Evolutionary conservation across 2,113 vertebrate species (phyloP).

Genomic region (Albula glossodonta): DNA sequence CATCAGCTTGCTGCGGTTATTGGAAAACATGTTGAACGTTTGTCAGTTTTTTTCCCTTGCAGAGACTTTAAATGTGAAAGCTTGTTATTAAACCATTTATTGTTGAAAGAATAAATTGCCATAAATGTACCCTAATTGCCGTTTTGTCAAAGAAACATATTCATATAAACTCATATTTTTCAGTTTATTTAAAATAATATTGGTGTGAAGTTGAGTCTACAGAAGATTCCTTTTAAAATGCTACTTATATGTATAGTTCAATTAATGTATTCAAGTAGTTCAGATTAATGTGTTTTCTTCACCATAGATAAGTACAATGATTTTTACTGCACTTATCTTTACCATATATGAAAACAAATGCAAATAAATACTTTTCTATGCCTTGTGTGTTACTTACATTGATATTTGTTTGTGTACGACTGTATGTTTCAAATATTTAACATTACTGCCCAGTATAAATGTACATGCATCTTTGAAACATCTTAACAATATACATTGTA

Average conservation of each 20-base stretch:
- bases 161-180: conserved; percentile 15
- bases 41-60: conserved; percentile 9
- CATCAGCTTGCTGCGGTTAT: not conserved
- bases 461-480: too few relatives aligned
- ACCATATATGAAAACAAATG: too few relatives aligned
- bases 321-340: too few relatives aligned
- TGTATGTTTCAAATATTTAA: too few relatives aligned
- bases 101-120: conserved; percentile 12
- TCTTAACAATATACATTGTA: too few relatives aligned
- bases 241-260: not conserved
- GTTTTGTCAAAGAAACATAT: conserved; percentile 17
- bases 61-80: not conserved
- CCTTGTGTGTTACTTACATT: not conserved
- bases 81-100: conserved; percentile 4
- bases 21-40: not conserved
- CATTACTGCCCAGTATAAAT: too few relatives aligned
- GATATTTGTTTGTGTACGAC: not conserved
- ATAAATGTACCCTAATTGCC: conserved; percentile 14
- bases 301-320: too few relatives aligned
- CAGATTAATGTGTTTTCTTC: not conserved
- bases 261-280: not conserved
- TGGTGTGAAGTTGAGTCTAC: conserved; percentile 6
- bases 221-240: conserved; percentile 15
- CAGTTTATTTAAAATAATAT: conserved; percentile 16
- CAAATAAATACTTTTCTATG: too few relatives aligned